Evolutionary conservation across 2,888 invertebrate species (phyloP), one percentile per base, ranked within the genome.

Genomic region (Lasioglossum oenotherae): DNA sequence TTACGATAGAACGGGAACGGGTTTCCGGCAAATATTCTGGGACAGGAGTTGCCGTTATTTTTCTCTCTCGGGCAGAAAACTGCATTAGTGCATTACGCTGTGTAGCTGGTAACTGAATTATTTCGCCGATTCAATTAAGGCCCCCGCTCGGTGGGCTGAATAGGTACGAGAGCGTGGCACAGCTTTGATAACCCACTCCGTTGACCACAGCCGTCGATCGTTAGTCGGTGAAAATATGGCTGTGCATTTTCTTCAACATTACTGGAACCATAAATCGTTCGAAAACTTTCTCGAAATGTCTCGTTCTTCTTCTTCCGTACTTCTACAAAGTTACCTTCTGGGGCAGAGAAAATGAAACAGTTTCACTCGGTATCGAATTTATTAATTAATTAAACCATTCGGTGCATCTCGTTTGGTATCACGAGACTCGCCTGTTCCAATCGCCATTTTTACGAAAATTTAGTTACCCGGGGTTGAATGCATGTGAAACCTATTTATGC

Each of bases 1-100:
- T 53, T 44, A 23, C 27, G 74, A 71, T 12, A 16, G 64, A 14
- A 19, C 3, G 46, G 16, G n/a, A 57, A 60, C 41, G 23, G 53
- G 53, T 35, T 69, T 41, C 57, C 31, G 12, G 27, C 53, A 67
- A 38, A 73, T n/a, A 72, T 72, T 57, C 72, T 35, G 4, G 16
- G n/a, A 71, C 23, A 74, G 41, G 71, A 69, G 67, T 77, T 23
- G 60, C 72, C 60, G 81, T 78, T 85, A 53, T 81, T 85, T 84
- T 84, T 82, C 76, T 80, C 57, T 67, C 57, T 67, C 83, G 44
- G 74, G 57, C 81, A 81, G 87, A 77, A 90, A 90, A 83, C 84
- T 83, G 86, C 87, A 86, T 90, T 87, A 90, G 78, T 85, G 88
- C 86, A 80, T 86, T 87, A 82, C 80, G 71, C 76, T 67, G 86